Percentiles rank a stretch among this genome's conserved stretches.
Evolutionary conservation across 1,140 invertebrate species (phyloP).

Genomic region (Anagrus nilaparvatae): DNA sequence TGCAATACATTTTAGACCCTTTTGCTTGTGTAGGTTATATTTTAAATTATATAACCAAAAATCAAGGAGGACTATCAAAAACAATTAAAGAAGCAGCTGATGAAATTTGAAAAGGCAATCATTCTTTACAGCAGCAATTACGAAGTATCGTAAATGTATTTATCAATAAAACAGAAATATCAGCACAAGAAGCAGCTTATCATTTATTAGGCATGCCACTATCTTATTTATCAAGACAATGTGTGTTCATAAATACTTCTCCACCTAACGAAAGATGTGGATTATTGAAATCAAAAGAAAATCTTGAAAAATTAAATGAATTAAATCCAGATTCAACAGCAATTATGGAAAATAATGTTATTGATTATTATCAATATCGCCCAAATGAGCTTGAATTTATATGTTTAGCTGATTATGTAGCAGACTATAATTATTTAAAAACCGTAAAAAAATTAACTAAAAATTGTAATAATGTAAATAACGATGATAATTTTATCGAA

Average conservation of each 20-base stretch:
- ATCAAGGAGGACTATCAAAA: slow-evolving; percentile 6
- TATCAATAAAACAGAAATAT: slow-evolving; percentile 5
- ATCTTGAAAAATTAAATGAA: background rate
- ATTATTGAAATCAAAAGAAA: slow-evolving; percentile 6
- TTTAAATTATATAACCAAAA: slow-evolving; percentile 7
- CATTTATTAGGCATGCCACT: slow-evolving; percentile 1
- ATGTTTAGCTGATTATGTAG: slow-evolving; percentile 2
- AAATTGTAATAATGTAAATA: slow-evolving; percentile 1
- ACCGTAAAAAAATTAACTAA: background rate
- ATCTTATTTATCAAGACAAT: slow-evolving; percentile 3
- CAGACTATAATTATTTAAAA: background rate
- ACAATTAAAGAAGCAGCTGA: slow-evolving; percentile 5
- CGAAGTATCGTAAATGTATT: slow-evolving; percentile 5
- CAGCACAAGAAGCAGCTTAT: slow-evolving; percentile 7
- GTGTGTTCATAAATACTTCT: slow-evolving; percentile 6
- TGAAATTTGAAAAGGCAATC: slow-evolving; percentile 6
- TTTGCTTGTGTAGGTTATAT: slow-evolving; percentile 3
- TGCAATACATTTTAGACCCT: slow-evolving; percentile 8
- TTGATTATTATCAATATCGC: slow-evolving; percentile 1
- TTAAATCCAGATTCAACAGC: background rate
- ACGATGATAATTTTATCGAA: background rate
- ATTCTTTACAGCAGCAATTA: slow-evolving; percentile 7
- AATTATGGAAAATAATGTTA: background rate
- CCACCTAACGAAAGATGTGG: background rate
- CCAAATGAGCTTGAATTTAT: background rate